phyloP scores from a whole-genome alignment of 2,888 invertebrate genomes.

The Eubasilissa splendida region DNA sequence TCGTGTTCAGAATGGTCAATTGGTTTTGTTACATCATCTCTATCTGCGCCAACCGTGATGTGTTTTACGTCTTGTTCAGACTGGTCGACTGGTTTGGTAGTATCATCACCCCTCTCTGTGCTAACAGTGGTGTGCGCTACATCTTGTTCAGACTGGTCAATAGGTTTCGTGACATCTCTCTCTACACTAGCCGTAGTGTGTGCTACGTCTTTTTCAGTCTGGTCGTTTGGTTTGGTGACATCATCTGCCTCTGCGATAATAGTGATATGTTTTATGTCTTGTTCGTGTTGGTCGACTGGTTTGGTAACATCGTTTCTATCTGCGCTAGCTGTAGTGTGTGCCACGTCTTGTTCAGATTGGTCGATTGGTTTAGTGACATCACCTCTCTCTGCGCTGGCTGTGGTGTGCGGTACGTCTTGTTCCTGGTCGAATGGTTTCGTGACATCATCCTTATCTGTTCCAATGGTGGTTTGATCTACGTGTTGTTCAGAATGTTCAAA shows the following conservation, averaged over 20 bases:
- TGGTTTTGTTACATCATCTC: background rate
- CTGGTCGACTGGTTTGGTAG: background rate
- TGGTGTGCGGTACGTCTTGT: constrained; percentile 6
- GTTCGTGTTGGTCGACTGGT: constrained; percentile 35
- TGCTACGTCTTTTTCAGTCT: constrained; percentile 22
- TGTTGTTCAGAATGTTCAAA: constrained; percentile 18
- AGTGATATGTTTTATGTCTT: constrained; percentile 42
- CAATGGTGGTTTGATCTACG: background rate
- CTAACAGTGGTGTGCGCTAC: background rate
- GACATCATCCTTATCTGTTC: constrained; percentile 38
- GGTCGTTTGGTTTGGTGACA: constrained; percentile 36
- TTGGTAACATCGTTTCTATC: constrained; percentile 9
- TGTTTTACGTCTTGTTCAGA: background rate
- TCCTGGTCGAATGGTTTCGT: constrained; percentile 44
- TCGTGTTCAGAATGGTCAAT: background rate
- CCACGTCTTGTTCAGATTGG: constrained; percentile 9
- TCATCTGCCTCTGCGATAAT: constrained; percentile 45
- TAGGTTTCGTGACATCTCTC: background rate
- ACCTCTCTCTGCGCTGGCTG: constrained; percentile 15
- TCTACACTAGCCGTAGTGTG: background rate
- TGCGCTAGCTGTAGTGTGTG: constrained; percentile 7
- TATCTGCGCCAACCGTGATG: background rate
- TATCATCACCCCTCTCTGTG: constrained; percentile 29
- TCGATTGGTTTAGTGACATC: constrained; percentile 39
- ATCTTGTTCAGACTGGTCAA: background rate